A percentile compares a stretch with the other conserved stretches of the same genome.
Conservation (phyloP, 1,140 invertebrate species). For the Acromyrmex echinatior region DNA sequence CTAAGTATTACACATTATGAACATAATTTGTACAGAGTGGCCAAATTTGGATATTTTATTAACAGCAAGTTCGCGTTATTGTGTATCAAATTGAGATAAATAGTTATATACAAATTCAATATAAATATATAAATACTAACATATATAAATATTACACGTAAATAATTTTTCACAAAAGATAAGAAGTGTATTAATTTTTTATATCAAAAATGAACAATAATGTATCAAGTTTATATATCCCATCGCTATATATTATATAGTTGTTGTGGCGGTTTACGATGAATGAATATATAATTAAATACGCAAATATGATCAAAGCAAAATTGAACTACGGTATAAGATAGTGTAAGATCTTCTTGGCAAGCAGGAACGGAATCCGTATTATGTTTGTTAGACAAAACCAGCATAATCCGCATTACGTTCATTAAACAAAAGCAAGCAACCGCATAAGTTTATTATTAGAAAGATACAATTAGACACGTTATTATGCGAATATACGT, state of each 20-base stretch:
- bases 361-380: neutral
- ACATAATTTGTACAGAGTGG: neutral
- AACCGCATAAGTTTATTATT: neutral
- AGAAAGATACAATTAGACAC: slow-evolving; percentile 3
- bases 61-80: neutral
- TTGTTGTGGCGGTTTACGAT: neutral
- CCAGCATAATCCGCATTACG: slow-evolving; percentile 18
- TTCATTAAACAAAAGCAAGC: slow-evolving; percentile 29
- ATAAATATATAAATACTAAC: slow-evolving; percentile 6
- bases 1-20: neutral
- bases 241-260: neutral
- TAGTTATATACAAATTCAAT: neutral
- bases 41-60: slow-evolving; percentile 18
- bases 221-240: neutral
- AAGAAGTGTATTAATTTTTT: neutral
- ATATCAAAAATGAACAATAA: neutral
- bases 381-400: slow-evolving; percentile 8
- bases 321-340: slow-evolving; percentile 16
- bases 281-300: neutral
- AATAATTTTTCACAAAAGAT: neutral
- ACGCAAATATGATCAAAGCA: slow-evolving; percentile 3
- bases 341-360: neutral
- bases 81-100: neutral
- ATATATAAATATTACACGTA: neutral
- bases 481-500: neutral